Evolutionary conservation across 2,113 vertebrate genomes (phyloP), one percentile per base, ranked within the genome.

Genomic region (Plotosus lineatus): DNA sequence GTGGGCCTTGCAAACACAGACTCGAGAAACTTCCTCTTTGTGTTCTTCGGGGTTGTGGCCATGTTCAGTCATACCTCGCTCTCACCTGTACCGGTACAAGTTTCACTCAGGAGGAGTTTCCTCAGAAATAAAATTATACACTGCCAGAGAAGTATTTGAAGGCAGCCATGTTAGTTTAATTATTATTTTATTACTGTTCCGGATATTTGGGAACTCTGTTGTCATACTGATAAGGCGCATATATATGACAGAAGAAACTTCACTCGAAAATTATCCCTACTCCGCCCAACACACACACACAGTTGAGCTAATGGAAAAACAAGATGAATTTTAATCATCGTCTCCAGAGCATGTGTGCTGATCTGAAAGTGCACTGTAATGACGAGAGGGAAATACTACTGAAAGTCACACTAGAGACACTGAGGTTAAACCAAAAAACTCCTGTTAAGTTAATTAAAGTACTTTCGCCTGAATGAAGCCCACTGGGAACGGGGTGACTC

Each of bases 71-170:
- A 72, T 74, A 26, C 75, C 46, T 55, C 44, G 48, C 5, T 44
- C 60, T 36, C 63, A 81, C 78, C 75, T 77, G n/a, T 10, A 6
- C 8, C 8, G 1, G 72, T 7, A 56, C 40, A 3, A 42, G 50
- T 77, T 73, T 77, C n/a, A 21, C 6, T 31, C 50, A 33, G 40
- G 42, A 65, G 74, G 73, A 78, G 55, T 82, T 84, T 66, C 73
- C 58, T 51, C 14, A 12, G 19, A 38, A 12, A 80, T 86, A 82
- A 84, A 86, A 74, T 76, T 60, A 82, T 33, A 23, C 55, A 6
- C 26, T 55, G 10, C 60, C 28, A 19, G 40, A 48, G 71, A 21
- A 17, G 38, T n/a, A 26, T n/a, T n/a, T n/a, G 55, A 40, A 46
- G 26, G 58, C 17, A 9, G 50, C 56, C 65, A 26, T 44, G 12